Evolutionary conservation across 2,888 invertebrate species (phyloP).

Genomic region (Leucania comma): DNA sequence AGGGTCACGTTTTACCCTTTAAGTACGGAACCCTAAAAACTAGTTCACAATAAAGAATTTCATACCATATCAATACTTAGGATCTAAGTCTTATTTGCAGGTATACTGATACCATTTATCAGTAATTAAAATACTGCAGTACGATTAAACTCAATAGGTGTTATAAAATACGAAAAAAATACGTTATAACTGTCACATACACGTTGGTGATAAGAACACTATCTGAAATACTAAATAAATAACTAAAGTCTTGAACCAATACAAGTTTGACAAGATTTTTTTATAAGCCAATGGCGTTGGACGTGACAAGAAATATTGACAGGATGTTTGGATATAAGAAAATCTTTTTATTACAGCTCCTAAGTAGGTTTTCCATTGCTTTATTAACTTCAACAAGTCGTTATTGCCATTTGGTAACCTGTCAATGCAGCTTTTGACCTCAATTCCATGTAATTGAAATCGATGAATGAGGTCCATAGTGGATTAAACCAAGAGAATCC

Average conservation of each 20-base stretch:
- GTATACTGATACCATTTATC: conserved; percentile 41
- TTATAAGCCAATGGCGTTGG: conserved; percentile 25
- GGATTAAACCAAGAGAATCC: not conserved
- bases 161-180: conserved; percentile 38
- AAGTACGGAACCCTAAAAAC: too few species aligned
- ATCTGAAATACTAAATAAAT: conserved; percentile 39
- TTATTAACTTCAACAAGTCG: too few species aligned
- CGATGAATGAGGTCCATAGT: not conserved
- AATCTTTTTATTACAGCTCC: not conserved
- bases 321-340: conserved; percentile 14
- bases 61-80: conserved; percentile 8
- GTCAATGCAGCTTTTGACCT: not conserved
- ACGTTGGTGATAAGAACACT: conserved; percentile 32
- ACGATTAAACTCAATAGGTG: conserved; percentile 59
- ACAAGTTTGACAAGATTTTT: conserved; percentile 18
- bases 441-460: not conserved
- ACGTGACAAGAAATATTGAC: conserved; percentile 32
- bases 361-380: too few species aligned
- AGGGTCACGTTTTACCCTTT: too few species aligned
- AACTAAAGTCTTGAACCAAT: conserved; percentile 43
- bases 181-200: conserved; percentile 21
- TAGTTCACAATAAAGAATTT: not conserved
- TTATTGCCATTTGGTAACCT: not conserved
- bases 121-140: conserved; percentile 56
- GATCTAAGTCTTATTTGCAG: conserved; percentile 28